phyloP scores from a whole-genome alignment of 2,797 vertebrate species.

The Aselliscus stoliczkanus region DNA sequence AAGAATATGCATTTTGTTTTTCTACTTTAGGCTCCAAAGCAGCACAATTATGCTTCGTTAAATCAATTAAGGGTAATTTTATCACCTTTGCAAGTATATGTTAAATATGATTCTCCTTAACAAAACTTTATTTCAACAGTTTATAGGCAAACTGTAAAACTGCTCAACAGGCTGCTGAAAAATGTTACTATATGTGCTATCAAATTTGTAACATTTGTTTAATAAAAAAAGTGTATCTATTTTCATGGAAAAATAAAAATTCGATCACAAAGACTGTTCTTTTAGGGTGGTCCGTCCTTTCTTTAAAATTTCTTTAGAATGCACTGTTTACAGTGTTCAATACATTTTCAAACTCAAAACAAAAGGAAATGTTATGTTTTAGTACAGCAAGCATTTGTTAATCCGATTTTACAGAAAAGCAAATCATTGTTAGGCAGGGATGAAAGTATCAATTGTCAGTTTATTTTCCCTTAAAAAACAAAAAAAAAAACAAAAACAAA shows the following conservation, averaged over 20 bases:
- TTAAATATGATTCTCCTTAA: not conserved
- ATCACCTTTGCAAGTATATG: not conserved
- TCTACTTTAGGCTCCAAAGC: not conserved
- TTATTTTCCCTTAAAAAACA: not conserved
- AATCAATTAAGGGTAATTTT: not conserved
- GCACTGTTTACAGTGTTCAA: not conserved
- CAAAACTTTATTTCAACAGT: constrained; percentile 11
- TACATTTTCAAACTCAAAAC: not conserved
- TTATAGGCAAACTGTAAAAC: not conserved
- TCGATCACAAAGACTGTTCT: not conserved
- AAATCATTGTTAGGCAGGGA: not conserved
- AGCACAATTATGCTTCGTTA: not conserved
- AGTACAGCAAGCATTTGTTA: constrained; percentile 9
- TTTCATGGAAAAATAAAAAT: constrained; percentile 33
- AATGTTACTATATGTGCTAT: not conserved
- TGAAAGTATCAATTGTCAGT: not conserved
- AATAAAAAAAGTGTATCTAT: not conserved
- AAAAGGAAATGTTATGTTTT: not conserved
- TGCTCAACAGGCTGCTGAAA: not conserved
- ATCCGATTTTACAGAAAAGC: not conserved
- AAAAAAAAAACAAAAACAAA: too few relatives aligned
- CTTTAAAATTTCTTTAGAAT: not conserved
- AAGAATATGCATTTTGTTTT: not conserved
- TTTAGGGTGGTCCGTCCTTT: not conserved
- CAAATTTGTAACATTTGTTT: not conserved